phyloP scores from a whole-genome alignment of 2,888 invertebrate genomes.

The Lepidocyrtinus sp. region DNA sequence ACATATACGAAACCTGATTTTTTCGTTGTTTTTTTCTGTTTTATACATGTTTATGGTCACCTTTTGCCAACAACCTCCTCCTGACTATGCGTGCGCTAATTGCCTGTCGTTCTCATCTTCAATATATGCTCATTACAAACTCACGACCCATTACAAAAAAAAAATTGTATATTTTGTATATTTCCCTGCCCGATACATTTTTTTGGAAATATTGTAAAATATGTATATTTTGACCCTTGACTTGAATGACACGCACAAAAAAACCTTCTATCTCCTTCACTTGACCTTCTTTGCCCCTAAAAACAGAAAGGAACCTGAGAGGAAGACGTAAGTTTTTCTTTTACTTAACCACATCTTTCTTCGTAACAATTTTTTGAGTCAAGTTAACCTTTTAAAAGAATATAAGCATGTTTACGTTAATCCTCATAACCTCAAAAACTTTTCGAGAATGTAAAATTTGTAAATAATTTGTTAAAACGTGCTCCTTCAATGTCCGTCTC shows the following conservation, averaged over 20 bases:
- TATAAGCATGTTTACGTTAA: background rate
- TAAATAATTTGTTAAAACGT: no score
- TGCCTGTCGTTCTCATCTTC: constrained; percentile 37
- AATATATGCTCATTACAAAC: constrained; percentile 26
- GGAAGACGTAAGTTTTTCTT: constrained; percentile 68
- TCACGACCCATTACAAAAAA: constrained; percentile 27
- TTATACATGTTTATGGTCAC: constrained; percentile 31
- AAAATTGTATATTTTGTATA: constrained; percentile 30
- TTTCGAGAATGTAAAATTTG: background rate
- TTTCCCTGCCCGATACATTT: constrained; percentile 48
- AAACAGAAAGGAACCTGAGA: constrained; percentile 68
- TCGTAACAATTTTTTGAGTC: background rate
- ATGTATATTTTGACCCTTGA: constrained; percentile 54
- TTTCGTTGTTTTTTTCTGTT: constrained; percentile 24
- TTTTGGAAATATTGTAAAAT: constrained; percentile 43
- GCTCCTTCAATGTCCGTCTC: no score
- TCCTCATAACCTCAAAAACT: background rate
- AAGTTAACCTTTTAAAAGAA: background rate
- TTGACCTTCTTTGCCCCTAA: constrained; percentile 26
- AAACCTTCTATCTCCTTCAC: constrained; percentile 39
- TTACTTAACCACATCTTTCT: constrained; percentile 27
- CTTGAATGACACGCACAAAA: constrained; percentile 16
- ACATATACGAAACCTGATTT: background rate
- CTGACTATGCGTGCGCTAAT: constrained; percentile 17
- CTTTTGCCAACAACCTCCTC: constrained; percentile 40